These are phyloP conservation scores for Hypothenemus hampei DNA, from an alignment of 1,140 invertebrate species.

Conservation along the genomic window DNA sequence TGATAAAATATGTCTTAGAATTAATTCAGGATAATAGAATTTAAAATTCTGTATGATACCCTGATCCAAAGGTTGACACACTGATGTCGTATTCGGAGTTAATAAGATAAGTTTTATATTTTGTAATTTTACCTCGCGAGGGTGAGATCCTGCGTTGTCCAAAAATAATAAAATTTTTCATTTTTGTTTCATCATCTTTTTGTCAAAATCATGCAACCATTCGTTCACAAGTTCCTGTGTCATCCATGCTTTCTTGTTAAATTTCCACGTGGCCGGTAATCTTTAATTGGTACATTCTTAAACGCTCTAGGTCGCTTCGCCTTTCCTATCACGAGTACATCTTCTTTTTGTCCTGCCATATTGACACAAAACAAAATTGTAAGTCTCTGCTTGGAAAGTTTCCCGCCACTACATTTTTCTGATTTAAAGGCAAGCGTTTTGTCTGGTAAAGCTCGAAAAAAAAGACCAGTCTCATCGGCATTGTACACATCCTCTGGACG, in stretches of 20 bases:
- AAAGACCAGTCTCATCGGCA: slow-evolving; percentile 29
- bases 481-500: slow-evolving; percentile 38
- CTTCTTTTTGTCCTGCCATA: slow-evolving; percentile 39
- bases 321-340: slow-evolving; percentile 24
- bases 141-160: slow-evolving; percentile 36
- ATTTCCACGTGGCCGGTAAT: slow-evolving; percentile 26
- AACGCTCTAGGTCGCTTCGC: slow-evolving; percentile 9
- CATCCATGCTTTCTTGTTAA: slow-evolving; percentile 31
- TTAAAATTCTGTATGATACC: slow-evolving; percentile 47
- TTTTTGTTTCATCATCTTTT: slow-evolving; percentile 32
- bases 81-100: slow-evolving; percentile 48
- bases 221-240: slow-evolving; percentile 28
- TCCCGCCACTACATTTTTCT: slow-evolving; percentile 40
- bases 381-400: slow-evolving; percentile 45
- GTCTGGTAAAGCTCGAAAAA: slow-evolving; percentile 25
- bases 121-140: slow-evolving; percentile 30
- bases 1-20: slow-evolving; percentile 32
- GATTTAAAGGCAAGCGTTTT: slow-evolving; percentile 26
- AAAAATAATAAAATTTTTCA: slow-evolving; percentile 42
- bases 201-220: slow-evolving; percentile 37
- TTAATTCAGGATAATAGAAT: slow-evolving; percentile 34
- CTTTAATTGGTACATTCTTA: slow-evolving; percentile 22
- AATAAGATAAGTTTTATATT: slow-evolving; percentile 46
- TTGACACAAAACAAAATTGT: slow-evolving; percentile 47
- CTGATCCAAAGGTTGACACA: slow-evolving; percentile 50